Conservation (phyloP, 2,113 vertebrate genomes). For the Lasiurus borealis region DNA sequence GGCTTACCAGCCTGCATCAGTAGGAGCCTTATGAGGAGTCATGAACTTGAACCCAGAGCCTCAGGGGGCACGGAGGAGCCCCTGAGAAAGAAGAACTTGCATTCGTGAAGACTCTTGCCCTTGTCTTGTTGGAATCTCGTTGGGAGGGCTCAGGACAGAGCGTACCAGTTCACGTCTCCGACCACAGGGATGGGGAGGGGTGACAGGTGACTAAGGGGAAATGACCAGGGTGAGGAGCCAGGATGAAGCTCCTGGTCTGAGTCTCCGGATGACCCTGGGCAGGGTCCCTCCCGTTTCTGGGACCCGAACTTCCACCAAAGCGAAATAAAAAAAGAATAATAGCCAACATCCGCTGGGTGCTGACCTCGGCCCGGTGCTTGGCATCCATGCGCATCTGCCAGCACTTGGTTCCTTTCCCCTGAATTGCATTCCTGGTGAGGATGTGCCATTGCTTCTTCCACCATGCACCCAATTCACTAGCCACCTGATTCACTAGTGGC, state of each 20-base stretch:
- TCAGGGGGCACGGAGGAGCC: not conserved
- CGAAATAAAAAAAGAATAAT: not conserved
- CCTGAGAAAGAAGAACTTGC: not conserved
- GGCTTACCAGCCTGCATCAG: no score
- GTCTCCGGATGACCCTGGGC: not conserved
- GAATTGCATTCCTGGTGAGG: accelerated
- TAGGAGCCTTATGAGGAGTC: not conserved
- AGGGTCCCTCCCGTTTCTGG: not conserved
- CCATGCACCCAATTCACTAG: no score
- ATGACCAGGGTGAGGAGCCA: not conserved
- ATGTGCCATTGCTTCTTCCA: no score
- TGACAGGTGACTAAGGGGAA: no score
- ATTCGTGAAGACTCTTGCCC: not conserved
- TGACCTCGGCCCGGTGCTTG: not conserved
- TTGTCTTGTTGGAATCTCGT: accelerated
- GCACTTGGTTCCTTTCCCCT: not conserved
- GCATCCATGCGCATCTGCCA: accelerated
- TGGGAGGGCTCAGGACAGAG: not conserved
- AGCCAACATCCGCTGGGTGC: not conserved
- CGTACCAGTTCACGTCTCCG: not conserved
- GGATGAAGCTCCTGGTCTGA: not conserved
- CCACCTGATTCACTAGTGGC: no score
- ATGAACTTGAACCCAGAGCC: not conserved
- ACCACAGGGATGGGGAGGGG: accelerated
- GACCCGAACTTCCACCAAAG: not conserved